Conservation (phyloP, 2,888 invertebrate genomes). For the Bedellia somnulentella region DNA sequence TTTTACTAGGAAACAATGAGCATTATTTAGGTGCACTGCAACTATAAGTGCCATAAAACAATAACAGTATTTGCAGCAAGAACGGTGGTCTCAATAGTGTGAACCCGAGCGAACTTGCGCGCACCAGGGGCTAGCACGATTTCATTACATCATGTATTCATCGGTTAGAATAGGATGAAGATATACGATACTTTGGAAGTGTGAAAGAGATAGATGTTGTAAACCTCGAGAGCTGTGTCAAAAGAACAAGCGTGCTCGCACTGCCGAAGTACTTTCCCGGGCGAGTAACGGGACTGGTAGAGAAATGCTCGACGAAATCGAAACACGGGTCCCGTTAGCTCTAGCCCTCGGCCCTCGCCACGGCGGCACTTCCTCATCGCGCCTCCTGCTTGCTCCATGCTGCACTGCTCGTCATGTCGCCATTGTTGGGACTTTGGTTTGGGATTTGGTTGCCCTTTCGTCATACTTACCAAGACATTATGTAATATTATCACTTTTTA, state of each 20-base stretch:
- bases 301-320: conserved; percentile 64
- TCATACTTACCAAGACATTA: no score
- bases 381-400: background rate
- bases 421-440: no score
- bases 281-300: conserved; percentile 53
- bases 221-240: no score
- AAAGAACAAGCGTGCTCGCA: no score
- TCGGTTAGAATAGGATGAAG: no score
- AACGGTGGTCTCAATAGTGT: conserved; percentile 40
- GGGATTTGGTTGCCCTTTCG: no score
- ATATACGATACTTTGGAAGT: no score
- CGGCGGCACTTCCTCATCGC: conserved; percentile 10
- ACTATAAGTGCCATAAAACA: no score
- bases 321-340: conserved; percentile 54
- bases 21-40: conserved; percentile 1
- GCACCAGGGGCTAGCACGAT: conserved; percentile 16
- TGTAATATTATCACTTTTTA: no score
- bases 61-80: conserved; percentile 15
- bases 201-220: no score
- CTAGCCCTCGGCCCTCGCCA: conserved; percentile 36
- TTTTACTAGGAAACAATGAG: conserved; percentile 3
- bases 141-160: no score
- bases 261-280: conserved; percentile 56
- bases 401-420: no score
- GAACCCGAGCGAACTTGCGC: conserved; percentile 44